Evolutionary conservation across 2,888 invertebrate genomes (phyloP), one percentile per base, ranked within the genome.

Genomic region (Schizaphis graminum): DNA sequence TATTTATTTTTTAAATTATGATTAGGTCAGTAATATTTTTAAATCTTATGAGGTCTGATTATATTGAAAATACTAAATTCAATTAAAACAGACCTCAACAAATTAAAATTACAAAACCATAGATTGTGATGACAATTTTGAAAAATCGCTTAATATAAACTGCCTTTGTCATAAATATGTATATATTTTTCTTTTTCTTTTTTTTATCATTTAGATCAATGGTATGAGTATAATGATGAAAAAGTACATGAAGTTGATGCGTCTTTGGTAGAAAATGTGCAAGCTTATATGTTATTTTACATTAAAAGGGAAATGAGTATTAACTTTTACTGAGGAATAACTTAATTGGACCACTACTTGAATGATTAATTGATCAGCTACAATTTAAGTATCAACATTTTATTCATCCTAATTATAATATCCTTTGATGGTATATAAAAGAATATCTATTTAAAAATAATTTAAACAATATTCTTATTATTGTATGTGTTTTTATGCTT

Each of bases 211-310:
- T 77, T 95, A 95, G 97, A 97, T 91, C 97, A 97, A 95, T 98
- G 98, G 98, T 97, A 97, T 96, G 98, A 98, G 96, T 98, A 98
- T 96, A 98, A 98, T 96, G 98, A 98, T 96, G 97, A 98, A 95
- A 97, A 97, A 1, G 98, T 98, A n/a, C 97, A 98, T 77, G 97
- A 97, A 47, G 96, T 97, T 89, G 97, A 97, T 95, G 96, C 96
- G 44, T 96, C 96, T 87, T 97, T 97, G 1, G 98, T 98, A 91
- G 97, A 97, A 41, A 96, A 97, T 95, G 98, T 98, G 96, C 98
- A 98, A 96, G 98, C 98, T 35, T 98, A 98, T 96, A 98, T 98
- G 95, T 96, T 98, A 95, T 98, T 98, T 96, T 98, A 98, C 96
- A 97, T 98, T 95, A 97, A 98, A 41, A 96, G 97, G 95, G 90